phyloP scores from a whole-genome alignment of 2,888 invertebrate species.

The Aromia moschata region DNA sequence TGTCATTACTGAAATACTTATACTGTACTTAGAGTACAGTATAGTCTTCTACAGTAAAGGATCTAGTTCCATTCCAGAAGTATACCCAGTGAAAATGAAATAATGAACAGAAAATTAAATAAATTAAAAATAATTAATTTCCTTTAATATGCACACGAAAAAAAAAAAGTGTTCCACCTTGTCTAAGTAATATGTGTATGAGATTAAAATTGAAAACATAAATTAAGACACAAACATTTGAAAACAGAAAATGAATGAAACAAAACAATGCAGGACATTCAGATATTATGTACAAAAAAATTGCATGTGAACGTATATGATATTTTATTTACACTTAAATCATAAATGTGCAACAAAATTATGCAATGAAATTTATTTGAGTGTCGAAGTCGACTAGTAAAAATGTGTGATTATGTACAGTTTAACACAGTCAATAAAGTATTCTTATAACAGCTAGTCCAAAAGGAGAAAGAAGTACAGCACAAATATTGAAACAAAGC shows the following conservation, averaged over 20 bases:
- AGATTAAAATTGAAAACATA: neutral
- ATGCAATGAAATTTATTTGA: conserved; percentile 23
- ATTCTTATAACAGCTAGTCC: neutral
- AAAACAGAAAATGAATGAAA: conserved; percentile 41
- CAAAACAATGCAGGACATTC: conserved; percentile 34
- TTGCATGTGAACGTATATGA: conserved; percentile 20
- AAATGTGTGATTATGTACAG: conserved; percentile 15
- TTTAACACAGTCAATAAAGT: neutral
- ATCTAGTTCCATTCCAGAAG: neutral
- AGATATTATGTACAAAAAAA: conserved; percentile 33
- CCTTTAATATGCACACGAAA: neutral
- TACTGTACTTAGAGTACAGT: neutral
- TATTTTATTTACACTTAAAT: conserved; percentile 34
- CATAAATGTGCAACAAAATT: conserved; percentile 30
- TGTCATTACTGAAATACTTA: neutral
- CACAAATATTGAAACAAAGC: conserved; percentile 24
- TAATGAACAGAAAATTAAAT: neutral
- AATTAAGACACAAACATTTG: conserved; percentile 25
- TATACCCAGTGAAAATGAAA: neutral
- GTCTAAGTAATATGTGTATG: neutral
- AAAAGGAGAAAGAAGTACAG: neutral
- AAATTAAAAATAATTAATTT: neutral
- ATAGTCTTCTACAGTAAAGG: neutral
- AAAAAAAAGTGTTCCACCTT: neutral
- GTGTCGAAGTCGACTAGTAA: neutral